phyloP scores from a whole-genome alignment of 2,888 invertebrate species.

The Plemyria rubiginata region DNA sequence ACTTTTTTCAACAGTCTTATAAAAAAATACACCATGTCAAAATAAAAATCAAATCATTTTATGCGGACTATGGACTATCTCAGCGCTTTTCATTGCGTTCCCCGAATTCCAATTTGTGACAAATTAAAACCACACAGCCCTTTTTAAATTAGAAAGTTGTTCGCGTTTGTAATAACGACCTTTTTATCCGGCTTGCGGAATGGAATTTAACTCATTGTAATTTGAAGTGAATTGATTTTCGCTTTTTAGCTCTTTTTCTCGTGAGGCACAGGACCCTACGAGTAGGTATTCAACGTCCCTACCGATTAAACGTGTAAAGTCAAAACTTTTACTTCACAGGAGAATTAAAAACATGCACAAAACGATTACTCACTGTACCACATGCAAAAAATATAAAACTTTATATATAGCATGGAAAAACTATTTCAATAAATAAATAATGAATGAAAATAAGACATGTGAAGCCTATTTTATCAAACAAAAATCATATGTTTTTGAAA shows the following conservation, averaged over 20 bases:
- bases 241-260: background rate
- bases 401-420: no score
- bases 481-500: no score
- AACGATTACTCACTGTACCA: no score
- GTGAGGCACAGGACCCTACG: no score
- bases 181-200: conserved; percentile 15
- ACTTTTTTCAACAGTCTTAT: background rate
- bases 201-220: conserved; percentile 8
- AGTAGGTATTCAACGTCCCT: no score
- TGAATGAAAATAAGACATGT: no score
- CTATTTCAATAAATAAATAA: no score
- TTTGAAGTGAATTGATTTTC: conserved; percentile 1
- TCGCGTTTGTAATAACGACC: conserved; percentile 22
- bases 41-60: conserved; percentile 3
- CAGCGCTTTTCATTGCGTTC: conserved; percentile 30
- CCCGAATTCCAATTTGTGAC: conserved; percentile 35
- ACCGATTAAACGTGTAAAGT: no score
- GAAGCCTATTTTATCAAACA: no score
- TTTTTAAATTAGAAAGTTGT: conserved; percentile 33
- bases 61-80: conserved; percentile 22
- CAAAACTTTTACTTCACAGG: no score
- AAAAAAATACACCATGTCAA: background rate
- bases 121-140: conserved; percentile 37
- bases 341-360: no score
- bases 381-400: no score